A percentile compares a stretch with the other conserved stretches of the same genome.
Conservation (phyloP, 2,888 invertebrate species). For the Aphidius colemani region DNA sequence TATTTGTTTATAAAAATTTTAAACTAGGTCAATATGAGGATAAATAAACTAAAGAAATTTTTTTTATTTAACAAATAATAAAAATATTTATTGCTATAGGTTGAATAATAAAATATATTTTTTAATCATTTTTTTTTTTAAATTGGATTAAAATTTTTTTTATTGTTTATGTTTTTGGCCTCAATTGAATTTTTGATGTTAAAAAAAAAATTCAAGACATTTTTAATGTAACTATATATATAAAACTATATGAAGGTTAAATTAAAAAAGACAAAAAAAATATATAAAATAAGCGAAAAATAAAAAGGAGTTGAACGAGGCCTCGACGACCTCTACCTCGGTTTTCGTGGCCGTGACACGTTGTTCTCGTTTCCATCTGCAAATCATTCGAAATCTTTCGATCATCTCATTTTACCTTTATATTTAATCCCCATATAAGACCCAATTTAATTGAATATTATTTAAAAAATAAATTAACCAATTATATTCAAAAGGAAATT, state of each 20-base stretch:
- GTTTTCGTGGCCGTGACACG: constrained; percentile 52
- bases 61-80: background rate
- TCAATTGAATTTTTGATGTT: too few relatives aligned
- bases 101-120: background rate
- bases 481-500: too few relatives aligned
- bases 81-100: background rate
- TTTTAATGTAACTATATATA: too few relatives aligned
- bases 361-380: constrained; percentile 45
- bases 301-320: constrained; percentile 25
- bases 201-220: too few relatives aligned
- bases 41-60: too few relatives aligned
- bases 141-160: too few relatives aligned
- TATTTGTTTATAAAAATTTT: too few relatives aligned
- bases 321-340: constrained; percentile 37
- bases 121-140: too few relatives aligned
- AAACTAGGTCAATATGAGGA: too few relatives aligned
- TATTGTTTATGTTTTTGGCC: too few relatives aligned
- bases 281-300: constrained; percentile 14
- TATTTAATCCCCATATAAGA: constrained; percentile 2
- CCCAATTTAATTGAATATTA: background rate
- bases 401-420: constrained; percentile 11
- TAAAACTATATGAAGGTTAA: background rate
- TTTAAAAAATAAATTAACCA: background rate
- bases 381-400: constrained; percentile 40
- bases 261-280: constrained; percentile 18